Conservation (phyloP, 2,888 invertebrate species). For the Dryomyza anilis region DNA sequence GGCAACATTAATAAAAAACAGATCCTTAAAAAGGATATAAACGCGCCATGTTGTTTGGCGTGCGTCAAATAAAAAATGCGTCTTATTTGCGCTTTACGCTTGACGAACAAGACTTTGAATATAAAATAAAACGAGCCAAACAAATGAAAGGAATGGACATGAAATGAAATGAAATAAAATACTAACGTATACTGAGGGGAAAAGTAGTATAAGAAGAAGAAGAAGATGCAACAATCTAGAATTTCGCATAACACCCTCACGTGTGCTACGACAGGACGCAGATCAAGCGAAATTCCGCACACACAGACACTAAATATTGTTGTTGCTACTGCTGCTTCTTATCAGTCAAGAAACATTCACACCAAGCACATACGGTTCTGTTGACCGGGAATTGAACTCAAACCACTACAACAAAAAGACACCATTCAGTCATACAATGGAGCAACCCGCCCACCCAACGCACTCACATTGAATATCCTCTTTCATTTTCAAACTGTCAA, state of each 20-base stretch:
- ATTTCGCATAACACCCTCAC: too few relatives aligned
- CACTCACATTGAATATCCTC: slow-evolving; percentile 40
- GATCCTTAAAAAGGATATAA: neutral
- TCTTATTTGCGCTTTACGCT: slow-evolving; percentile 50
- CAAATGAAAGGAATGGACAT: neutral
- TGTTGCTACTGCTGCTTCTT: slow-evolving; percentile 42
- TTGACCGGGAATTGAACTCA: neutral
- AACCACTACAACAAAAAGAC: neutral
- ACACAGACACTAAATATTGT: too few relatives aligned
- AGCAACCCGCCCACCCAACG: neutral
- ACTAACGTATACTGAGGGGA: neutral
- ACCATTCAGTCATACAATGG: neutral
- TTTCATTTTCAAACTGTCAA: slow-evolving; percentile 56
- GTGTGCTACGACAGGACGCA: too few relatives aligned
- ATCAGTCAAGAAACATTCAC: slow-evolving; percentile 52
- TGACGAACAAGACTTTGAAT: slow-evolving; percentile 53
- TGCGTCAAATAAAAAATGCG: slow-evolving; percentile 41
- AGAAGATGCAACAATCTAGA: too few relatives aligned
- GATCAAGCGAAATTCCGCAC: too few relatives aligned
- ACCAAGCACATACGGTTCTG: neutral
- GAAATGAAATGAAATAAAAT: neutral
- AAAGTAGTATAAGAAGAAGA: too few relatives aligned
- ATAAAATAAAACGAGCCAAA: slow-evolving; percentile 43
- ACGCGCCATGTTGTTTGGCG: neutral
- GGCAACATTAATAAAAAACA: neutral